Evolutionary conservation across 1,140 invertebrate species (phyloP), one percentile per base, ranked within the genome.

Genomic region (Pogonognathellus flavescens): DNA sequence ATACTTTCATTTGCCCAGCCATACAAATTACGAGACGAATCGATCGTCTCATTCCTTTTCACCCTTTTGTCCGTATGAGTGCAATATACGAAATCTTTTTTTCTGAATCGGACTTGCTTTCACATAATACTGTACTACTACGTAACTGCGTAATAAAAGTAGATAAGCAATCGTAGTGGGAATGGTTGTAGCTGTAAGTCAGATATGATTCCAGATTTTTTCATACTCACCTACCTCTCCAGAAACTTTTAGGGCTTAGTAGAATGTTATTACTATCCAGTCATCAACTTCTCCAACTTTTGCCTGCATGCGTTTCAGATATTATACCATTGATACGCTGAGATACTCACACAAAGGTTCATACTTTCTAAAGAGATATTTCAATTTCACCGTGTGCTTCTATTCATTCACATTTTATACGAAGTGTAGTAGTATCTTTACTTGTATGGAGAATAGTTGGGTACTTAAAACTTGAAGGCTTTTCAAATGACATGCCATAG

Each of bases 1-100:
- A 76, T 76, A 76, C 70, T 76, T 76, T 76, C 70, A 76, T 76
- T 76, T 76, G 70, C 14, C 70, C 41, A 76, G 41, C 70, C 70
- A 76, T 76, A 76, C 70, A 76, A 76, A 76, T 76, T 76, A 50
- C 70, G 16, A 14, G 31, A 50, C 31, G 62, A 76, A 76, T 76
- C 70, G 70, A 76, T 76, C 70, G 70, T 9, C 70, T 76, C 41
- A 18, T 31, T 76, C 41, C 31, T 25, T 72, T 76, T 31, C 62
- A 14, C 3, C 62, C 70, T 76, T 49, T 76, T 41, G 41, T n/a
- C 7, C 22, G 59, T 70, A 70, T 14, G 14, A 22, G 25, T 31
- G 25, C 5, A 18, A 60, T 8, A 60, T 31, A 25, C 5, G 9
- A 22, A 66, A 66, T 25, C 25, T 25, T 31, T 60, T 20, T 60